Evolutionary conservation across 2,113 vertebrate genomes (phyloP).

Genomic region (Chamaea fasciata): DNA sequence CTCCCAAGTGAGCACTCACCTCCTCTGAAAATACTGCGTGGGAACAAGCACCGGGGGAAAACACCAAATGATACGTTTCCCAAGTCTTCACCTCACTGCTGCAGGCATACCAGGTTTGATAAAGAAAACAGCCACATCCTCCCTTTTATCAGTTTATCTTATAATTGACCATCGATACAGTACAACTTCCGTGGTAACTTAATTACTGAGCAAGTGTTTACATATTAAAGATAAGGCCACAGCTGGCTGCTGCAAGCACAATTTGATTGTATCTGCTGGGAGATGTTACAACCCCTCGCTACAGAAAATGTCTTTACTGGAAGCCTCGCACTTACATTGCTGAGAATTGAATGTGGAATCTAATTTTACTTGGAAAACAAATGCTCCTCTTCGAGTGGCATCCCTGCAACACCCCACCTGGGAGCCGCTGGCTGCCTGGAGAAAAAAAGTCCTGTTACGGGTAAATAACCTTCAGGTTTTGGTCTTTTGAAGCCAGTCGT

Average conservation of each 20-base stretch:
- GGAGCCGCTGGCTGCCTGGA: not conserved
- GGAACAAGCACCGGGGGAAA: not conserved
- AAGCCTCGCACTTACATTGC: not conserved
- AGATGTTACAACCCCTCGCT: not conserved
- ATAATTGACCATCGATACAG: not conserved
- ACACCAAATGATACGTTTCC: not conserved
- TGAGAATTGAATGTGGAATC: conserved; percentile 1
- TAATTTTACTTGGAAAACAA: conserved; percentile 47
- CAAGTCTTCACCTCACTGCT: not conserved
- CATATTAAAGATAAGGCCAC: not conserved
- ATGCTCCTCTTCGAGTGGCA: not conserved
- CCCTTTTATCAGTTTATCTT: not conserved
- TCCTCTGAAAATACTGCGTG: fast-evolving
- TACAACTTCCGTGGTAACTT: not conserved
- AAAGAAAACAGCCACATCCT: not conserved
- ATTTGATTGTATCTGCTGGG: not conserved
- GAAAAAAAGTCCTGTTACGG: not conserved
- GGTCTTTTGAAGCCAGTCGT: not conserved
- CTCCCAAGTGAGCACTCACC: not conserved
- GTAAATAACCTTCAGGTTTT: conserved; percentile 37
- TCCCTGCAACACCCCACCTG: not conserved
- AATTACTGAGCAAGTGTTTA: conserved; percentile 24
- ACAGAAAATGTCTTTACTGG: conserved; percentile 22
- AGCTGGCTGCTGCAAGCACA: not conserved
- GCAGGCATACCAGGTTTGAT: not conserved